Percentiles rank a stretch among this genome's conserved stretches.
phyloP scores from a whole-genome alignment of 2,113 vertebrate species.

The Chelonoidis abingdonii region DNA sequence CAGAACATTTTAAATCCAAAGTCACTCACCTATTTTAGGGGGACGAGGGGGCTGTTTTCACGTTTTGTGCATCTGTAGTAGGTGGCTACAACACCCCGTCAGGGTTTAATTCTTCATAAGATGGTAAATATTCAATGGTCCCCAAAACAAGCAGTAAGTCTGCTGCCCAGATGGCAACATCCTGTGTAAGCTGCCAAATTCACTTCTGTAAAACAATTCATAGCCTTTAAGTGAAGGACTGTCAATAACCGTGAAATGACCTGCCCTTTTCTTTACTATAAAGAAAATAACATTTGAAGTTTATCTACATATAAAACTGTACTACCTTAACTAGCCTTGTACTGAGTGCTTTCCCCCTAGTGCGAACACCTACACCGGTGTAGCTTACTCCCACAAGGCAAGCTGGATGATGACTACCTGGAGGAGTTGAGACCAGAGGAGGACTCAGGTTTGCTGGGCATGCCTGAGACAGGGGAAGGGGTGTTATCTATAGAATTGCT shows the following conservation, averaged over 20 bases:
- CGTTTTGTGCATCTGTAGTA: neutral
- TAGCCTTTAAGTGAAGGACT: slow-evolving; percentile 13
- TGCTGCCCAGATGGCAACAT: slow-evolving; percentile 43
- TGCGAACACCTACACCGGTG: neutral
- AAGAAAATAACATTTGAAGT: neutral
- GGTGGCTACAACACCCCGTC: neutral
- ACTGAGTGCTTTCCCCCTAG: neutral
- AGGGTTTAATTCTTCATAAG: slow-evolving; percentile 32
- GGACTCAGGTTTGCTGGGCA: neutral
- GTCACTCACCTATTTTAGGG: neutral
- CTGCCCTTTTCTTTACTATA: neutral
- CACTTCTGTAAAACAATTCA: slow-evolving; percentile 15
- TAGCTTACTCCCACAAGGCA: neutral
- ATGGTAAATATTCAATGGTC: neutral
- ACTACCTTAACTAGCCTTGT: neutral
- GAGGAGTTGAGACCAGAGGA: neutral
- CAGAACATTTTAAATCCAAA: slow-evolving; percentile 42
- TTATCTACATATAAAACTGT: neutral
- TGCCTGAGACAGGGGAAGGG: neutral
- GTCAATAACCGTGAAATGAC: neutral
- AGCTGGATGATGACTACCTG: neutral
- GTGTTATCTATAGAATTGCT: neutral
- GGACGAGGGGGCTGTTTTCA: neutral
- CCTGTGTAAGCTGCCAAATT: slow-evolving; percentile 7
- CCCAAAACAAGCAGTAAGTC: neutral